phyloP scores from a whole-genome alignment of 2,888 invertebrate species.

The Eristalis pertinax region DNA sequence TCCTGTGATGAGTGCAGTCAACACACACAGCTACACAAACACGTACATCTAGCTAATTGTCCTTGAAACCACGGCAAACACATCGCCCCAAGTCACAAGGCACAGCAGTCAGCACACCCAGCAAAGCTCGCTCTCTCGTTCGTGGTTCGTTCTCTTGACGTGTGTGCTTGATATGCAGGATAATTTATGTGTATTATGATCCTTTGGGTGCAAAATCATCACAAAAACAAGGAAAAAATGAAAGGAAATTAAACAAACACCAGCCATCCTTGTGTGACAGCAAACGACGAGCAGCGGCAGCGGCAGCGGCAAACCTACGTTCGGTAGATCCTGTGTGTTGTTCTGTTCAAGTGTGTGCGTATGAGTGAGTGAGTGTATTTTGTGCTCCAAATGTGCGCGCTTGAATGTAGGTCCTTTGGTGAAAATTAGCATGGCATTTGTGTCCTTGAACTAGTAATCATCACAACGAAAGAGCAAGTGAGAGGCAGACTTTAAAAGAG shows the following conservation, averaged over 20 bases:
- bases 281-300: background rate
- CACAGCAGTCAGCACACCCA: background rate
- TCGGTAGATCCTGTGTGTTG: conserved; percentile 22
- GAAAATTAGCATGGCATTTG: conserved; percentile 71
- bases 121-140: background rate
- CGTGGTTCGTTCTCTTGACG: background rate
- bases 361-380: conserved; percentile 1
- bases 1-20: conserved; percentile 43
- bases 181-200: conserved; percentile 56
- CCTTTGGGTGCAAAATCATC: conserved; percentile 43
- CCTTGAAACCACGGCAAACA: conserved; percentile 63
- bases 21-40: conserved; percentile 23
- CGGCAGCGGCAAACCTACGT: background rate
- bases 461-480: conserved; percentile 67
- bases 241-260: conserved; percentile 45
- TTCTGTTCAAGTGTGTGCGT: conserved; percentile 1
- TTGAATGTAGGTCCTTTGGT: conserved; percentile 68
- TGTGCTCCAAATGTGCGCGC: conserved; percentile 53
- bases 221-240: conserved; percentile 4
- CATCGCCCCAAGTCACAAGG: conserved; percentile 41
- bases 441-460: conserved; percentile 72
- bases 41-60: conserved; percentile 53
- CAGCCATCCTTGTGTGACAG: conserved; percentile 32
- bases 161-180: conserved; percentile 19
- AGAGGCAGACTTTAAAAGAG: conserved; percentile 45